Evolutionary conservation across 30 jellyfish, hydroid and myxozoan species (phyloP).

Genomic region (Aurelia sp.): DNA sequence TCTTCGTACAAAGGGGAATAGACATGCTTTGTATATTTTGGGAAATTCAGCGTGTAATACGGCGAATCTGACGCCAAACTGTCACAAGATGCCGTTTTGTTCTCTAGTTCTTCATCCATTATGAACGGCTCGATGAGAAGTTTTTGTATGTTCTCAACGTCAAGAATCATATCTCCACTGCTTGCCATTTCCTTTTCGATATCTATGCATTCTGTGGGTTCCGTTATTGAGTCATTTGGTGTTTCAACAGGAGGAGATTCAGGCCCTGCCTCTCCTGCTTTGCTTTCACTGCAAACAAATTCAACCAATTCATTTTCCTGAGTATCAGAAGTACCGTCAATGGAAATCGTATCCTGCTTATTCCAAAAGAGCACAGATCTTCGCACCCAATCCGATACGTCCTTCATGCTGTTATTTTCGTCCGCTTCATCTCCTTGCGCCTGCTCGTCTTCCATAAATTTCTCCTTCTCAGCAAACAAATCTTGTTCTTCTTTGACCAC

Average conservation of each 20-base stretch:
- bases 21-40: slow-evolving; percentile 59
- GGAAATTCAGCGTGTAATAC: slow-evolving; percentile 66
- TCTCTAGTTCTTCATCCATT: slow-evolving; percentile 43
- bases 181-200: slow-evolving; percentile 20
- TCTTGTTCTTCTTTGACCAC: too few relatives aligned
- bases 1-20: slow-evolving; percentile 69
- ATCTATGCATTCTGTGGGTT: slow-evolving; percentile 50
- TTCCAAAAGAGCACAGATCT: slow-evolving; percentile 91
- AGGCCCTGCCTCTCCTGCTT: slow-evolving; percentile 31
- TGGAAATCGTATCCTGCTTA: slow-evolving; percentile 60
- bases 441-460: background rate
- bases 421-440: background rate
- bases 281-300: background rate
- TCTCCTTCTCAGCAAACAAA: too few relatives aligned
- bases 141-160: slow-evolving; percentile 61
- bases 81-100: slow-evolving; percentile 8
- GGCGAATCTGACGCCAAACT: slow-evolving; percentile 37
- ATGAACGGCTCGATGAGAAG: slow-evolving; percentile 54
- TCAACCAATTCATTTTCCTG: slow-evolving; percentile 7
- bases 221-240: slow-evolving; percentile 49
- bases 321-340: slow-evolving; percentile 55
- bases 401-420: slow-evolving; percentile 12
- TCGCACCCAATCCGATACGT: slow-evolving; percentile 85
- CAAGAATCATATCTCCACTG: slow-evolving; percentile 47
- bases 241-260: slow-evolving; percentile 7